Percentiles rank a stretch among this genome's conserved stretches.
These are phyloP conservation scores for Hyperoodon ampullatus DNA, from an alignment of 2,113 vertebrate genomes.

Conservation along the genomic window DNA sequence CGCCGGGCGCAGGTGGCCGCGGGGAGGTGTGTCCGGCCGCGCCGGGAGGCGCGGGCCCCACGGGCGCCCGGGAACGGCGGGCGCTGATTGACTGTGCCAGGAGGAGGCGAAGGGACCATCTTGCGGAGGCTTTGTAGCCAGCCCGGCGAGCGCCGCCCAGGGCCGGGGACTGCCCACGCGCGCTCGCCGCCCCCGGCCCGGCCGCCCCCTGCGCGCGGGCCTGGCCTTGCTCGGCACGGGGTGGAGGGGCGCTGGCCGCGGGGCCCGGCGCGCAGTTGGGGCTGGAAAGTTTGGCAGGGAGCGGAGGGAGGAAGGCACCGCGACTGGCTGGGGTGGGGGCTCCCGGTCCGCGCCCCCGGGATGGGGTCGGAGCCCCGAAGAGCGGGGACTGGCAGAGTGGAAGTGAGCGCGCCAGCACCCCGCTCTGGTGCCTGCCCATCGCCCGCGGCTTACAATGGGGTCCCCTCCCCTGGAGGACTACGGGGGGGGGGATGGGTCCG, in stretches of 20 bases:
- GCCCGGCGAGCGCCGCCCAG: conserved; percentile 78
- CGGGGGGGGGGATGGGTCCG: conserved; percentile 60
- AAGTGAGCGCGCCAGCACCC: conserved; percentile 35
- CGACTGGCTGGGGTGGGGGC: conserved; percentile 56
- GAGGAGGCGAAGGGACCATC: conserved; percentile 81
- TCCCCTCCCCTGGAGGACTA: conserved; percentile 71
- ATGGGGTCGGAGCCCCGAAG: conserved; percentile 2
- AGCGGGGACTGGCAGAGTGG: not conserved
- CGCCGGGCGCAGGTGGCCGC: conserved; percentile 74
- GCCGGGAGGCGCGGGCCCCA: conserved; percentile 68
- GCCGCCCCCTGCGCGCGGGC: conserved; percentile 37
- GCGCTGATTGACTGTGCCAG: conserved; percentile 80
- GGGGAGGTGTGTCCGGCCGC: conserved; percentile 75
- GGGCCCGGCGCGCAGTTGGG: conserved; percentile 1
- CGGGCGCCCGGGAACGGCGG: conserved; percentile 71
- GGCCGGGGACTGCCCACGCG: conserved; percentile 75
- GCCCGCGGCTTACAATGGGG: conserved; percentile 75
- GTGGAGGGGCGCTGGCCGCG: conserved; percentile 38
- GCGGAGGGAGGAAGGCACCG: not conserved
- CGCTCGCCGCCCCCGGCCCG: conserved; percentile 15
- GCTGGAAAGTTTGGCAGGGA: conserved; percentile 78
- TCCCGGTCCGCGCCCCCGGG: conserved; percentile 22
- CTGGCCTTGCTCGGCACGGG: conserved; percentile 4
- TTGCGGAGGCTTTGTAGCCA: conserved; percentile 81
- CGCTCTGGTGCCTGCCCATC: conserved; percentile 56